Evolutionary conservation across 2,888 invertebrate genomes (phyloP).

Genomic region (Linnaemya vulpina): DNA sequence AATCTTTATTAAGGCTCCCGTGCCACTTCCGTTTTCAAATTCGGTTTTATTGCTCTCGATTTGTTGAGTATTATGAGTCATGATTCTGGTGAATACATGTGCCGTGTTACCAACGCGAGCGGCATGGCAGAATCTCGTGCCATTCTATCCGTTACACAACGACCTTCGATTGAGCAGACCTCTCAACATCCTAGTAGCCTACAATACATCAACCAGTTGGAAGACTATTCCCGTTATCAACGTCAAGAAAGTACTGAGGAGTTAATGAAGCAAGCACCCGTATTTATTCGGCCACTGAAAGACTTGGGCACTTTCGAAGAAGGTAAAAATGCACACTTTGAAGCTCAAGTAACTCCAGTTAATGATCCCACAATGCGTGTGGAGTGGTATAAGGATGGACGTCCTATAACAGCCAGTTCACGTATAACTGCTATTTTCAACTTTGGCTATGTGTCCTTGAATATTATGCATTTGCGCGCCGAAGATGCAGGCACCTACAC

Average conservation of each 20-base stretch:
- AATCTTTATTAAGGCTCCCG: slow-evolving; percentile 92
- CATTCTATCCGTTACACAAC: slow-evolving; percentile 90
- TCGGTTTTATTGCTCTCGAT: slow-evolving; percentile 98
- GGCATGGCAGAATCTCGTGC: slow-evolving; percentile 95
- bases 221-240: slow-evolving; percentile 94
- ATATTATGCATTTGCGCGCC: slow-evolving; percentile 98
- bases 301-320: slow-evolving; percentile 94
- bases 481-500: slow-evolving; percentile 99
- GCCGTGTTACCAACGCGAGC: slow-evolving; percentile 92
- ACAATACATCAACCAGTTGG: slow-evolving; percentile 94
- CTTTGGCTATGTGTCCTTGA: slow-evolving; percentile 99
- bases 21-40: slow-evolving; percentile 96
- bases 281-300: slow-evolving; percentile 93
- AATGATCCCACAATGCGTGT: slow-evolving; percentile 97
- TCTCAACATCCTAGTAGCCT: slow-evolving; percentile 96
- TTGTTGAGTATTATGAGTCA: slow-evolving; percentile 92
- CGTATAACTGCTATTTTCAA: slow-evolving; percentile 98
- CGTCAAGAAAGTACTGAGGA: slow-evolving; percentile 93
- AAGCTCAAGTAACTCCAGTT: slow-evolving; percentile 95
- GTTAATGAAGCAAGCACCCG: slow-evolving; percentile 90
- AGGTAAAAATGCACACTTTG: slow-evolving; percentile 96
- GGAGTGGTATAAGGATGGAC: slow-evolving; percentile 97
- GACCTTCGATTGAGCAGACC: slow-evolving; percentile 92
- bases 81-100: slow-evolving; percentile 95
- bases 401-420: slow-evolving; percentile 97